These are phyloP conservation scores for Sciurus niger DNA, from an alignment of 2,113 vertebrate species.

Conservation along the genomic window DNA sequence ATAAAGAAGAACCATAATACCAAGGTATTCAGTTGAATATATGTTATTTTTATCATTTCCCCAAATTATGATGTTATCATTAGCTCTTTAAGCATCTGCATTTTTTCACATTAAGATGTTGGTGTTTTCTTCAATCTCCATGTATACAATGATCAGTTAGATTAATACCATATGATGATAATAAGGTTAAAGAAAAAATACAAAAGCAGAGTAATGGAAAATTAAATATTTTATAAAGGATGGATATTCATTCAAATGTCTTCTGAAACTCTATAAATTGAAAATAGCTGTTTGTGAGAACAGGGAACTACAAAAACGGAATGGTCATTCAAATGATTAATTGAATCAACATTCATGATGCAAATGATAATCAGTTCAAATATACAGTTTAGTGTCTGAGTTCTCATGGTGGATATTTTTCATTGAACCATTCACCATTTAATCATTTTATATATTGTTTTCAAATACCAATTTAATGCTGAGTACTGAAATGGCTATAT, in stretches of 20 bases:
- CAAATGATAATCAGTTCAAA: conserved; percentile 50
- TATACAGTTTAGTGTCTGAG: not conserved
- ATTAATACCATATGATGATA: not conserved
- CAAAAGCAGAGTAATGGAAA: not conserved
- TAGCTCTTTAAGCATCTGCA: not conserved
- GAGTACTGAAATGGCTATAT: not conserved
- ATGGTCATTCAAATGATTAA: not conserved
- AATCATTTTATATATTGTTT: conserved; percentile 29
- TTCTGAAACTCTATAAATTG: not conserved
- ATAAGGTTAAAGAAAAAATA: not conserved
- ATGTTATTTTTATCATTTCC: not conserved
- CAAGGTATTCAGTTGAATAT: not conserved
- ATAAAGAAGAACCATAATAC: not conserved
- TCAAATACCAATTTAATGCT: conserved; percentile 26
- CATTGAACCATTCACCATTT: conserved; percentile 17
- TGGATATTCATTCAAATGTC: not conserved
- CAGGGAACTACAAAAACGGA: not conserved
- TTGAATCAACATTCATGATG: conserved; percentile 39
- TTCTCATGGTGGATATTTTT: not conserved
- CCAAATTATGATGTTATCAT: not conserved
- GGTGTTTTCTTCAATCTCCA: not conserved
- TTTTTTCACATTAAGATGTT: not conserved
- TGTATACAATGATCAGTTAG: not conserved
- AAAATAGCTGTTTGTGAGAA: not conserved
- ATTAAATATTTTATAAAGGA: not conserved